Evolutionary conservation across 2,888 invertebrate species (phyloP).

Genomic region (Cephus runcator): DNA sequence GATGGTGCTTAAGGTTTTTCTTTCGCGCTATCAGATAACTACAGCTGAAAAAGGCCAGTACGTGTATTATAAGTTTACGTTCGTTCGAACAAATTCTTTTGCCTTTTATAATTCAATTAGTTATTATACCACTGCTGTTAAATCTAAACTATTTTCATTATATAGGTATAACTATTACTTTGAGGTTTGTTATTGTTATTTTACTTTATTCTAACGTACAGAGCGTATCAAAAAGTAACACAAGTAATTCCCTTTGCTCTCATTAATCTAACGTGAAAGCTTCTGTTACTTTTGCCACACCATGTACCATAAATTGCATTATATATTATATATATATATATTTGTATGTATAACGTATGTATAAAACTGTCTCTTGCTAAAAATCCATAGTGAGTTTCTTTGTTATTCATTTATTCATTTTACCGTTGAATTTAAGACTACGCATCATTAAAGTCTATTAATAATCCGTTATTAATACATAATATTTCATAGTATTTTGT

Average conservation of each 20-base stretch:
- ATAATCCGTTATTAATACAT: constrained; percentile 7
- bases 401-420: constrained; percentile 2
- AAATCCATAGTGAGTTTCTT: constrained; percentile 15
- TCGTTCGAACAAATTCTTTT: background rate
- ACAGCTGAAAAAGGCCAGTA: background rate
- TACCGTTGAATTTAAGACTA: constrained; percentile 4
- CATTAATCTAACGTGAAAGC: constrained; percentile 12
- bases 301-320: constrained; percentile 18
- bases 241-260: constrained; percentile 14
- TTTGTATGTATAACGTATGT: constrained; percentile 17
- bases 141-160: background rate
- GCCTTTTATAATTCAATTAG: background rate
- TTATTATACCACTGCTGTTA: background rate
- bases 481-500: constrained; percentile 1
- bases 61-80: background rate
- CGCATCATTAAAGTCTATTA: constrained; percentile 2
- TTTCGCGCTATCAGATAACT: background rate
- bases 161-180: background rate
- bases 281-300: constrained; percentile 36
- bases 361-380: constrained; percentile 34
- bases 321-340: constrained; percentile 19
- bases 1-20: background rate
- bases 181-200: constrained; percentile 19
- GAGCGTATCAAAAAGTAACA: constrained; percentile 25
- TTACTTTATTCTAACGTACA: constrained; percentile 29